Conservation (phyloP, 2,888 invertebrate genomes). For the Plusia festucae region DNA sequence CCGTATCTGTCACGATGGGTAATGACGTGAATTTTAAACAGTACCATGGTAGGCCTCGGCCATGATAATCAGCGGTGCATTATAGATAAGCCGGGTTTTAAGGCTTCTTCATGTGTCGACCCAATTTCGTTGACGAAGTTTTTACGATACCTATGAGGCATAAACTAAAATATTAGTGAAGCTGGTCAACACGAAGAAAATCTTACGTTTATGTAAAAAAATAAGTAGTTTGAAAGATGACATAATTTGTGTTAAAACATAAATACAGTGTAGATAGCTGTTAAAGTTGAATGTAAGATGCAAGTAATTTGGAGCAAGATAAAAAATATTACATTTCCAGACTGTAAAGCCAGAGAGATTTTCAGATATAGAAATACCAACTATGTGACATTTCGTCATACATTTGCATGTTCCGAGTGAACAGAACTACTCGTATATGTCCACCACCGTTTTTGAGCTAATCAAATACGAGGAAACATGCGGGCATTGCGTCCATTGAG, state of each 20-base stretch:
- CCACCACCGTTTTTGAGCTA: neutral
- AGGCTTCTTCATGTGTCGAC: slow-evolving; percentile 47
- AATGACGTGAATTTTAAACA: slow-evolving; percentile 68
- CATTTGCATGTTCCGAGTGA: slow-evolving; percentile 4
- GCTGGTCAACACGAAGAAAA: too few relatives aligned
- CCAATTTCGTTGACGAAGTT: slow-evolving; percentile 40
- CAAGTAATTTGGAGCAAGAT: neutral
- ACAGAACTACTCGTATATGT: neutral
- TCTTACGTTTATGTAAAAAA: too few relatives aligned
- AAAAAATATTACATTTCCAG: neutral
- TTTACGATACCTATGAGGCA: slow-evolving; percentile 7
- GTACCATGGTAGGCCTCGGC: slow-evolving; percentile 46
- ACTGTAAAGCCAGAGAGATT: neutral
- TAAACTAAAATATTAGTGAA: neutral
- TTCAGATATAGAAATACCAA: neutral
- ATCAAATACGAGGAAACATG: slow-evolving; percentile 1
- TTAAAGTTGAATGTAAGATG: too few relatives aligned
- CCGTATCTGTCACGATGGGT: slow-evolving; percentile 62
- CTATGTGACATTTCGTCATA: neutral
- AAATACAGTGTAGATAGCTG: neutral
- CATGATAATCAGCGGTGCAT: slow-evolving; percentile 55
- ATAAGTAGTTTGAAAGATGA: too few relatives aligned
- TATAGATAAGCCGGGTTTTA: slow-evolving; percentile 54
- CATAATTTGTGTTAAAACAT: too few relatives aligned
- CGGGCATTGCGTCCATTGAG: slow-evolving; percentile 1